Evolutionary conservation across 2,113 vertebrate genomes (phyloP), one percentile per base, ranked within the genome.

Genomic region (Accipiter virgatus): DNA sequence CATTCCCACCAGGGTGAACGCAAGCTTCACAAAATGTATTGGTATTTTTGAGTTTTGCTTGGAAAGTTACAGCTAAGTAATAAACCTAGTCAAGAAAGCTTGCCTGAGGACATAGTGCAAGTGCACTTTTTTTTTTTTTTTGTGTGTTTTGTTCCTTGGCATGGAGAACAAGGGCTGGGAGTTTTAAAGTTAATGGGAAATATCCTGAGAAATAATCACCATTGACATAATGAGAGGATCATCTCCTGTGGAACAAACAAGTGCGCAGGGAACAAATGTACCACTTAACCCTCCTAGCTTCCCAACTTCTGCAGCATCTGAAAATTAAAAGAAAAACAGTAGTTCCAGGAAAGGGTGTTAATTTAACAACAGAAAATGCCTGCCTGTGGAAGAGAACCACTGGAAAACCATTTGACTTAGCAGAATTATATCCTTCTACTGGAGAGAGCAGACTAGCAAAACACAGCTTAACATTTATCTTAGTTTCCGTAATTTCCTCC

Each of bases 181-280:
- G 26, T 59, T 86, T 83, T 71, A 13, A 85, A 96, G 65, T 75
- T 81, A 95, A 56, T 73, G 42, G 86, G 86, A 94, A 94, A 91
- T 80, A 95, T 81, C 81, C 67, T 86, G 65, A 40, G 68, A 95
- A 95, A 84, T 25, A 84, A 92, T 63, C 29, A 38, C 21, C 26
- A 89, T 1, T 67, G 45, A 81, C 59, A 71, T 18, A 36, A 65
- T 4, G 12, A 73, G 22, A 74, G 20, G 80, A 90, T 82, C 75
- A 48, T 84, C 84, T 95, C 42, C 43, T 67, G 23, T 45, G 62
- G 50, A 68, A 93, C 61, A 93, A 92, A 96, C 22, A 79, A 88
- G 61, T 40, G 52, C 32, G 36, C 2, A 2, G 43, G 50, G 38
- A 78, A n/a, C 45, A 84, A 93, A 56, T 2, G 6, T 20, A 61